A percentile compares a stretch with the other conserved stretches of the same genome.
These are phyloP conservation scores for Catalaphyllia jardinei DNA, from an alignment of 64 coral and sea anemone genomes.

Conservation along the genomic window DNA sequence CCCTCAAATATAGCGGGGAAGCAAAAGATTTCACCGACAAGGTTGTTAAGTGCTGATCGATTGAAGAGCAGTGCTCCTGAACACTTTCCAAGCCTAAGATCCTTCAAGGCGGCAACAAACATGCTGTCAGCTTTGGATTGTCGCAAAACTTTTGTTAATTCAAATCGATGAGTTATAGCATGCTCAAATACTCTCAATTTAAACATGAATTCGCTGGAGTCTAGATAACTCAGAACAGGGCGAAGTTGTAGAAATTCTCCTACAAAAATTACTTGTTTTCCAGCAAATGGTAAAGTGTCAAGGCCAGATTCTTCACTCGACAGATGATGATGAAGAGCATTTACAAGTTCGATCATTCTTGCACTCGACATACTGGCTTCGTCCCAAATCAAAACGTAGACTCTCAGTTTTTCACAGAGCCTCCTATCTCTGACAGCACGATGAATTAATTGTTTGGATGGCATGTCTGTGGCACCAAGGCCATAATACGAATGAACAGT, in stretches of 20 bases:
- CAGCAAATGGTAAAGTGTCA: no score
- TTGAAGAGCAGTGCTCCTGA: background rate
- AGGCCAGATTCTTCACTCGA: no score
- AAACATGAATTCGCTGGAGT: constrained; percentile 37
- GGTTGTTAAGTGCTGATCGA: background rate
- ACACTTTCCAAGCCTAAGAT: background rate
- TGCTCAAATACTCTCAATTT: constrained; percentile 17
- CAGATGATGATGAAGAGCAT: no score
- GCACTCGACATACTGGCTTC: no score
- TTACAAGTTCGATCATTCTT: no score
- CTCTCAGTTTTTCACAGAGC: background rate
- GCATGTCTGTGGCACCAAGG: background rate
- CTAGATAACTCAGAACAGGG: constrained; percentile 21
- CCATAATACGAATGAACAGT: constrained; percentile 38
- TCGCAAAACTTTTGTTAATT: constrained; percentile 35
- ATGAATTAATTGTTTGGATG: constrained; percentile 18
- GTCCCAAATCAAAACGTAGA: background rate
- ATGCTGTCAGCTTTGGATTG: background rate
- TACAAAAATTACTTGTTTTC: constrained; percentile 13
- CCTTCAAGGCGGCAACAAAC: constrained; percentile 24
- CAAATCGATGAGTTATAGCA: constrained; percentile 30
- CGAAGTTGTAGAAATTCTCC: constrained; percentile 55
- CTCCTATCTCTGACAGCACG: background rate
- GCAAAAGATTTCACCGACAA: background rate
- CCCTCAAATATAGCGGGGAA: background rate